Conservation (phyloP, 2,888 invertebrate species). For the Teleogryllus oceanicus region DNA sequence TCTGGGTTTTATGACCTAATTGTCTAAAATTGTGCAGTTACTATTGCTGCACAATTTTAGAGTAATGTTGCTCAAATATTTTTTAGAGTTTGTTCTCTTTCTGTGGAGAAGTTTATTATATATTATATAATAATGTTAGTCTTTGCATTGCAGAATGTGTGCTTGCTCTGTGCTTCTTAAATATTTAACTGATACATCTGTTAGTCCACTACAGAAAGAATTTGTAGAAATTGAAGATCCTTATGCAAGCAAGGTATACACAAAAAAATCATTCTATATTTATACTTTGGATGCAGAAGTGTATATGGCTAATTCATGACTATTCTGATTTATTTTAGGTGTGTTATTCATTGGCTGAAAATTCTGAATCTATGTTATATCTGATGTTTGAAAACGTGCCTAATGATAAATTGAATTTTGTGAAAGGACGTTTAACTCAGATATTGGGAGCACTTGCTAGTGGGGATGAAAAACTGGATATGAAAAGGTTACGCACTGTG, state of each 20-base stretch:
- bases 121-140: too few species aligned
- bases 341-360: slow-evolving; percentile 65
- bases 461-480: slow-evolving; percentile 60
- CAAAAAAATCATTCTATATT: not conserved
- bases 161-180: slow-evolving; percentile 68
- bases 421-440: slow-evolving; percentile 57
- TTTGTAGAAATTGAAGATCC: slow-evolving; percentile 82
- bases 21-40: too few species aligned
- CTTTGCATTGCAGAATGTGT: slow-evolving; percentile 51
- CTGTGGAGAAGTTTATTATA: too few species aligned
- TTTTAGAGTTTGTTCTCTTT: too few species aligned
- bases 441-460: slow-evolving; percentile 51
- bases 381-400: slow-evolving; percentile 75
- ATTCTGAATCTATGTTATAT: slow-evolving; percentile 65
- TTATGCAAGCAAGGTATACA: slow-evolving; percentile 69
- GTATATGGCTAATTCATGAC: not conserved
- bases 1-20: too few species aligned
- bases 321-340: slow-evolving; percentile 53
- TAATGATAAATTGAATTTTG: slow-evolving; percentile 58
- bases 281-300: not conserved
- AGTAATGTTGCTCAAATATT: too few species aligned
- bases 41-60: too few species aligned
- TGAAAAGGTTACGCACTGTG: slow-evolving; percentile 69
- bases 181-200: slow-evolving; percentile 82
- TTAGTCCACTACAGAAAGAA: slow-evolving; percentile 76